Percentiles rank a stretch among this genome's conserved stretches.
Conservation (phyloP, 2,113 vertebrate species). For the Oncorhynchus kisutch region DNA sequence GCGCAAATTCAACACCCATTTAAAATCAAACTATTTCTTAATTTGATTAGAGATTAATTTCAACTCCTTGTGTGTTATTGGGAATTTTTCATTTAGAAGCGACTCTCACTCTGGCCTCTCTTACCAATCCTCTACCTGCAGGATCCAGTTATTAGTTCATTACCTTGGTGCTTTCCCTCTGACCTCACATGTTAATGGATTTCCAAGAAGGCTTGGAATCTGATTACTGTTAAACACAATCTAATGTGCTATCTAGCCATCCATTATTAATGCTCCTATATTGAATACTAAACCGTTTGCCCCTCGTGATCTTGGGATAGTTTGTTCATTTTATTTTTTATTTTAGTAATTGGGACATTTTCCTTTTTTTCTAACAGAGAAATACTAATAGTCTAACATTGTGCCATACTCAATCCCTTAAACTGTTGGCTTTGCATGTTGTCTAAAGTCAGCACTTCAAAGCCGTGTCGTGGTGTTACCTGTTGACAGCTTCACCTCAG, state of each 20-base stretch:
- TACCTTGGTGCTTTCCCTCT: constrained; percentile 28
- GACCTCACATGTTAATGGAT: constrained; percentile 42
- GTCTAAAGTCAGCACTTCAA: neutral
- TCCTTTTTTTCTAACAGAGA: neutral
- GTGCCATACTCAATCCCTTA: neutral
- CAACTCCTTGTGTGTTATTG: constrained; percentile 17
- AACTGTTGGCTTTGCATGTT: neutral
- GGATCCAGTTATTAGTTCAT: constrained; percentile 46
- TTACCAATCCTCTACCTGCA: constrained; percentile 11
- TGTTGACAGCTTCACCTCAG: too few relatives aligned
- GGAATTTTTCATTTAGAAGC: constrained; percentile 18
- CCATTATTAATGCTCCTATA: constrained; percentile 41
- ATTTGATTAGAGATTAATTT: constrained; percentile 33
- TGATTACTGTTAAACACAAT: constrained; percentile 41
- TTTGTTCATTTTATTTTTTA: constrained; percentile 19
- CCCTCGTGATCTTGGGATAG: constrained; percentile 8
- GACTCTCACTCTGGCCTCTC: constrained; percentile 3
- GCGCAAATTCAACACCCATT: constrained; percentile 21
- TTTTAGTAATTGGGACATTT: neutral
- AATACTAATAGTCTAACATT: neutral
- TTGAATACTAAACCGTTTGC: constrained; percentile 38
- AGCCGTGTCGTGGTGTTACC: too few relatives aligned
- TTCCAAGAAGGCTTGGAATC: constrained; percentile 42
- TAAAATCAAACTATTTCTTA: constrained; percentile 20
- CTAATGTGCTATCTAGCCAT: constrained; percentile 46